Base-by-base conservation (phyloP, 2,797 vertebrate genomes). In the Alosa sapidissima region DNA sequence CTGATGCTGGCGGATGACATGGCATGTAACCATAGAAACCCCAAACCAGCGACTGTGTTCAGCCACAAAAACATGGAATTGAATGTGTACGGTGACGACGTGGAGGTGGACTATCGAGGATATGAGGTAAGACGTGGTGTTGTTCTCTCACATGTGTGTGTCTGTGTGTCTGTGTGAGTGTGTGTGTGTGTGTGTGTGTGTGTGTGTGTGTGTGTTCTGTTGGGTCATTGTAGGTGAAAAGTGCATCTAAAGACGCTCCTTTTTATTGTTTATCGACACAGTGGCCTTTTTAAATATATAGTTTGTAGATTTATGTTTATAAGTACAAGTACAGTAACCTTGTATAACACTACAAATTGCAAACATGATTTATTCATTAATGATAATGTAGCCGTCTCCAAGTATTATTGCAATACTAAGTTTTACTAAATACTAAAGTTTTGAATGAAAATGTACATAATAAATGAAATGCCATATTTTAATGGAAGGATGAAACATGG, bases 31-130 rank as follows among this genome's bases (percentile, higher is more conserved):
- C 95, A 98, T 87, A 95, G 98, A 92, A 99, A 99, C 91, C 98
- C 98, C 83, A 99, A 97, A 89, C 98, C 98, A 41, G 98, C 98
- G 78, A 99, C 98, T 2, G 98, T 99, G 54, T 99, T 98, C 83
- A 99, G 98, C 87, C 98, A 99, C 92, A 99, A 99, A 94, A 99
- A 99, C 93, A 99, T 99, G 97, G 98, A 99, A 87, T 94, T 99
- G 1, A 99, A 99, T 47, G 98, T 99, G 65, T 99, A 99, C 14
- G 98, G 98, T 13, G 98, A 99, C 68, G 97, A 99, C 14, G 98
- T 99, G 83, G 98, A 99, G 93, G 98, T 99, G 87, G 98, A 99
- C 94, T 99, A 99, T 91, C 93, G 98, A 86, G 97, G 98, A 88
- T 99, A 99, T 65, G 98, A 99, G 97, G 98, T 98, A 78, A 82